Evolutionary conservation across 1,140 invertebrate genomes (phyloP).

Genomic region (Drosophila littoralis): DNA sequence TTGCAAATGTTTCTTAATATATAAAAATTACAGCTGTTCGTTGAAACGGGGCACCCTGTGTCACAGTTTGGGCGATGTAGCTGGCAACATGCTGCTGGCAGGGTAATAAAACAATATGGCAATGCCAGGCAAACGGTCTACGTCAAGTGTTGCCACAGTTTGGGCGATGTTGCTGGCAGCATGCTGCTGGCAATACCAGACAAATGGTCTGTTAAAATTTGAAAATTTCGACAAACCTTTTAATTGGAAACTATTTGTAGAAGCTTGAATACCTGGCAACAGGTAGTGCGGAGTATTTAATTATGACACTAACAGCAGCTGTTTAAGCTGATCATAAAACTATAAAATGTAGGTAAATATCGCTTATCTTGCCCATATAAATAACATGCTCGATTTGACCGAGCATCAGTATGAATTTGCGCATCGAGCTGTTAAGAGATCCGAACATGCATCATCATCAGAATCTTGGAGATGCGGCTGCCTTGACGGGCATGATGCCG

Average conservation of each 20-base stretch:
- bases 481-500: slow-evolving; percentile 53
- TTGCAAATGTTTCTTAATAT: slow-evolving; percentile 20
- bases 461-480: slow-evolving; percentile 47
- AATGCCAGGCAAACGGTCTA: slow-evolving; percentile 1
- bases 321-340: slow-evolving; percentile 25
- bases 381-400: neutral
- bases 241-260: neutral
- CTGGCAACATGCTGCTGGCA: neutral
- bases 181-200: neutral
- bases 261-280: slow-evolving; percentile 1
- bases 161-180: neutral
- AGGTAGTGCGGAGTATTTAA: slow-evolving; percentile 17
- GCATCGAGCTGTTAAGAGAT: slow-evolving; percentile 23
- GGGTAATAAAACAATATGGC: slow-evolving; percentile 18
- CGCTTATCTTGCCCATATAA: slow-evolving; percentile 30
- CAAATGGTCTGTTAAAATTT: slow-evolving; percentile 14
- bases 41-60: slow-evolving; percentile 27
- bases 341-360: slow-evolving; percentile 21
- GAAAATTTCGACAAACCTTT: neutral
- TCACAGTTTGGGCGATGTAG: neutral
- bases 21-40: slow-evolving; percentile 32
- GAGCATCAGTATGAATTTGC: slow-evolving; percentile 9
- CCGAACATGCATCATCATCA: slow-evolving; percentile 69
- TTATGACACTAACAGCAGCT: slow-evolving; percentile 6
- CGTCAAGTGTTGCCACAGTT: neutral